These are phyloP conservation scores for Huso huso DNA, from an alignment of 2,797 vertebrate species.

Conservation along the genomic window DNA sequence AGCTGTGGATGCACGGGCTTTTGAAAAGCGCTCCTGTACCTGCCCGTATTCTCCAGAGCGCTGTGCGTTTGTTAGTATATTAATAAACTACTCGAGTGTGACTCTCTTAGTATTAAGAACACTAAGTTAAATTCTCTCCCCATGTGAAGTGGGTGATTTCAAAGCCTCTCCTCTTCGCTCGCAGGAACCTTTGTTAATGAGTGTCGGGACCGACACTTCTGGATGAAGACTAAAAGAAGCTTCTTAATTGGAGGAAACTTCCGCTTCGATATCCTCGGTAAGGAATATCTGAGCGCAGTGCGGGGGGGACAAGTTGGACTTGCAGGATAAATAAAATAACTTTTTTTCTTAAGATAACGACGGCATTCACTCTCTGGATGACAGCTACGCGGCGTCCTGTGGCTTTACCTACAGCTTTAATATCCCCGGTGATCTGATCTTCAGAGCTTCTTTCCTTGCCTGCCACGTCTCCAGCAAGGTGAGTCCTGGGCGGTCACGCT, in stretches of 20 bases:
- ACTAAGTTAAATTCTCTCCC: too few relatives aligned
- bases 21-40: too few relatives aligned
- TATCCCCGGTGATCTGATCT: conserved; percentile 38
- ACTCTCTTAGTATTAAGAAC: too few relatives aligned
- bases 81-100: too few relatives aligned
- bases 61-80: too few relatives aligned
- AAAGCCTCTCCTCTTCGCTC: too few relatives aligned
- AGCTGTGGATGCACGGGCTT: too few relatives aligned
- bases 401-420: conserved; percentile 43
- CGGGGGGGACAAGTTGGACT: too few relatives aligned
- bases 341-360: neutral
- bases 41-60: too few relatives aligned
- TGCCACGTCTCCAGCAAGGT: conserved; percentile 47
- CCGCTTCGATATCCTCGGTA: conserved; percentile 48
- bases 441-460: conserved; percentile 50
- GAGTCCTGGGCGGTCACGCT: neutral
- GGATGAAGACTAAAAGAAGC: too few relatives aligned
- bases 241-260: neutral
- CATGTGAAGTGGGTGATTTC: neutral
- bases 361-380: neutral
- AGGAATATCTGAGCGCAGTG: conserved; percentile 5
- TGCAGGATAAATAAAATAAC: neutral
- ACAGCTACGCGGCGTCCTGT: conserved; percentile 34
- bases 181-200: conserved; percentile 35
- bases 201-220: conserved; percentile 40